Evolutionary conservation across 2,113 vertebrate genomes (phyloP).

Genomic region (Myrmophylax atrothorax): DNA sequence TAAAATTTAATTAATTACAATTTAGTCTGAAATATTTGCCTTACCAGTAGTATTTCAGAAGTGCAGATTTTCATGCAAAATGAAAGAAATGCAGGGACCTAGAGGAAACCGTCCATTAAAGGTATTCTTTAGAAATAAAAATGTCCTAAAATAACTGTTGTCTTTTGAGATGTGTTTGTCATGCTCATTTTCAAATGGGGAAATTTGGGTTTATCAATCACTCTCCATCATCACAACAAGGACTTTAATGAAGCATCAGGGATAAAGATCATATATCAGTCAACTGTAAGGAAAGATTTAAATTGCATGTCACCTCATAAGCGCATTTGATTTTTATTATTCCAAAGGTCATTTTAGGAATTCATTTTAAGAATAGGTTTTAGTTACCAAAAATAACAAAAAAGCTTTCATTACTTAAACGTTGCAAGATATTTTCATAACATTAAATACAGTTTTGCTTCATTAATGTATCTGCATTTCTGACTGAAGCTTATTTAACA

Average conservation of each 20-base stretch:
- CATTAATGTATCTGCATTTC: neutral
- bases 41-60: neutral
- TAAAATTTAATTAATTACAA: neutral
- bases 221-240: neutral
- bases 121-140: neutral
- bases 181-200: neutral
- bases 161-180: neutral
- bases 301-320: neutral
- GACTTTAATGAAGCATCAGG: neutral
- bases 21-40: neutral
- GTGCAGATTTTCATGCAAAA: neutral
- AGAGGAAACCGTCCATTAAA: neutral
- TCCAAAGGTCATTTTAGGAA: neutral
- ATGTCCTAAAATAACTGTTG: neutral
- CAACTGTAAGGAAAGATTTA: neutral
- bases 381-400: neutral
- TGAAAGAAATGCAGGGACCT: neutral
- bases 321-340: neutral
- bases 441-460: neutral
- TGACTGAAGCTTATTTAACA: neutral
- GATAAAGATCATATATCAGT: neutral
- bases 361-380: fast-evolving
- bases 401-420: neutral
- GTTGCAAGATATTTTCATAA: neutral
- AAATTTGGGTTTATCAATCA: neutral